A percentile compares a stretch with the other conserved stretches of the same genome.
These are phyloP conservation scores for Cydia strobilella DNA, from an alignment of 1,140 invertebrate species.

Conservation along the genomic window DNA sequence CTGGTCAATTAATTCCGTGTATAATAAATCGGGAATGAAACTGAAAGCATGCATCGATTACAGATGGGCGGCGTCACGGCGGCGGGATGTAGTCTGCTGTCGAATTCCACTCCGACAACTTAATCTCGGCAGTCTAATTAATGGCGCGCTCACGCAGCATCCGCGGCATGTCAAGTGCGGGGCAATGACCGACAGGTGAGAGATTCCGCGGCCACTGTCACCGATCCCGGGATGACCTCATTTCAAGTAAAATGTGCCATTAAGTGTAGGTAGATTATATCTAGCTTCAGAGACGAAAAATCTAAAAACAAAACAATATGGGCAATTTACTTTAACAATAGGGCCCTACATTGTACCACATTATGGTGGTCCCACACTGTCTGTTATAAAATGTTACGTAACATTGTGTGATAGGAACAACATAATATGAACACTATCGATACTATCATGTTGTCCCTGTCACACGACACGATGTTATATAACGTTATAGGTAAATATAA, in stretches of 20 bases:
- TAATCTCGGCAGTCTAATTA: constrained; percentile 61
- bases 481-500: no score
- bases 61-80: constrained; percentile 25
- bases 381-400: no score
- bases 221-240: constrained; percentile 7
- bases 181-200: constrained; percentile 61
- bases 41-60: constrained; percentile 23
- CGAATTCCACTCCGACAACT: constrained; percentile 60
- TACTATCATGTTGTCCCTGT: no score
- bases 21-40: constrained; percentile 20
- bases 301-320: no score
- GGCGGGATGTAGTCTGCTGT: constrained; percentile 29
- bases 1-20: background rate
- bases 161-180: constrained; percentile 50
- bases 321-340: no score
- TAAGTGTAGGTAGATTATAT: background rate
- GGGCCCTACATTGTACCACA: no score
- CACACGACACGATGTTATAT: no score
- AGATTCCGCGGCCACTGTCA: constrained; percentile 15
- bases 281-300: no score
- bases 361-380: no score
- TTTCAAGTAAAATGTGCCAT: background rate
- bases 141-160: constrained; percentile 53
- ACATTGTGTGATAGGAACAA: no score
- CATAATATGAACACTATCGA: no score